A percentile compares a stretch with the other conserved stretches of the same genome.
phyloP scores from a whole-genome alignment of 2,888 invertebrate genomes.

The Trichogramma dendrolimi region DNA sequence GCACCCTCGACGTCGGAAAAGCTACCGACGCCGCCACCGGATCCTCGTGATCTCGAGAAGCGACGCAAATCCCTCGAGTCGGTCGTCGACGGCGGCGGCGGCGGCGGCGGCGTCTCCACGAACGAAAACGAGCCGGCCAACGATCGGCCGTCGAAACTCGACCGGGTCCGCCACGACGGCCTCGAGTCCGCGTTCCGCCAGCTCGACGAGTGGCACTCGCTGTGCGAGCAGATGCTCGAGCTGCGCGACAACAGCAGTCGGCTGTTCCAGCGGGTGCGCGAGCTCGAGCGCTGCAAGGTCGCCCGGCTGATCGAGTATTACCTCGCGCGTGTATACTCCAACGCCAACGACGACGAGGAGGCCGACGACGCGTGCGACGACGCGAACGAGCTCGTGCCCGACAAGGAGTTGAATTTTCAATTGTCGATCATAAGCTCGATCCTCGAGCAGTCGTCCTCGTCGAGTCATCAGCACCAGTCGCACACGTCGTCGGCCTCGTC shows the following conservation, averaged over 20 bases:
- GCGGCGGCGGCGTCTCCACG: slow-evolving; percentile 24
- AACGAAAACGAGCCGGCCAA: not conserved
- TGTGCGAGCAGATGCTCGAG: slow-evolving; percentile 72
- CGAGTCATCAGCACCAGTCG: slow-evolving; percentile 46
- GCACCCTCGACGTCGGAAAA: slow-evolving; percentile 2
- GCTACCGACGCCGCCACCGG: slow-evolving; percentile 54
- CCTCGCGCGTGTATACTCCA: not conserved
- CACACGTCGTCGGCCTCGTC: not conserved
- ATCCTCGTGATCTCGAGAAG: slow-evolving; percentile 38
- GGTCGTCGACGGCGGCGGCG: slow-evolving; percentile 29
- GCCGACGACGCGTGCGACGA: slow-evolving; percentile 39
- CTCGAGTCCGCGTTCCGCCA: slow-evolving; percentile 71
- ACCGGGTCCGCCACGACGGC: slow-evolving; percentile 51
- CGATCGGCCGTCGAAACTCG: slow-evolving; percentile 36
- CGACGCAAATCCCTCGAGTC: slow-evolving; percentile 15
- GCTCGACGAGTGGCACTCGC: slow-evolving; percentile 70
- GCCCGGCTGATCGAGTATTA: slow-evolving; percentile 48
- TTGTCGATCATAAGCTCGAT: slow-evolving; percentile 65
- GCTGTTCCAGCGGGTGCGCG: slow-evolving; percentile 65
- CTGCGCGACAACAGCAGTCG: slow-evolving; percentile 69
- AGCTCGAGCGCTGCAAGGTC: slow-evolving; percentile 68
- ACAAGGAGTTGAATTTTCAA: slow-evolving; percentile 61
- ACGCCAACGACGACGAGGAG: slow-evolving; percentile 56
- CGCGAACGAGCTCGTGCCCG: slow-evolving; percentile 52
- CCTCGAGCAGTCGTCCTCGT: slow-evolving; percentile 56